Conservation (phyloP, 30 jellyfish, hydroid and myxozoan genomes). For the Aurelia aurita complex sp. Pacific region DNA sequence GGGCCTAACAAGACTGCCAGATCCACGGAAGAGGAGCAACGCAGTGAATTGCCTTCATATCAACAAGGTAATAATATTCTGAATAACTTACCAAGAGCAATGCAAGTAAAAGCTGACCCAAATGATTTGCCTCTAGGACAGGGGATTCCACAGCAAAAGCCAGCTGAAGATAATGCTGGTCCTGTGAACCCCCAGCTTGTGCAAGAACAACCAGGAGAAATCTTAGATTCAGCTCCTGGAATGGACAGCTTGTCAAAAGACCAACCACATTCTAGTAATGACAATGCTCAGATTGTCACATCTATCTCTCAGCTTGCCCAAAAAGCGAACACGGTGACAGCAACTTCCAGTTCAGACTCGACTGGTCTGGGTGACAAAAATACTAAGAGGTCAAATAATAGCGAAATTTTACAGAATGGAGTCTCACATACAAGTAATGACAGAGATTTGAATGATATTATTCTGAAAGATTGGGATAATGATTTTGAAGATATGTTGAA, state of each 20-base stretch:
- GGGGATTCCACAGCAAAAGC: conserved; percentile 11
- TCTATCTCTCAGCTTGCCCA: conserved; percentile 7
- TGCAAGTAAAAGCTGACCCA: conserved; percentile 52
- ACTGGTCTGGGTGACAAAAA: conserved; percentile 2
- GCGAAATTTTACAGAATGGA: conserved; percentile 60
- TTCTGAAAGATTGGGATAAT: conserved; percentile 70
- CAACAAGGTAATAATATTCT: conserved; percentile 42
- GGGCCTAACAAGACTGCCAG: conserved; percentile 63
- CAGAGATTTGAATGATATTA: conserved; percentile 36
- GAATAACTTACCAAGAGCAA: conserved; percentile 56
- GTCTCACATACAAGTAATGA: conserved; percentile 45
- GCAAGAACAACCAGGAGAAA: conserved; percentile 37
- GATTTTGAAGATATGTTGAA: conserved; percentile 79
- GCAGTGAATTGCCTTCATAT: conserved; percentile 42
- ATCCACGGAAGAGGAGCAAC: conserved; percentile 54
- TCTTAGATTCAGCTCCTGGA: conserved; percentile 23
- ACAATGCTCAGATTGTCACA: conserved; percentile 18
- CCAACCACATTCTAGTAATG: conserved; percentile 4
- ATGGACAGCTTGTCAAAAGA: conserved; percentile 23
- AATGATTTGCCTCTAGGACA: conserved; percentile 26
- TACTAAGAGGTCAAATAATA: not conserved
- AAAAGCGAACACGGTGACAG: not conserved
- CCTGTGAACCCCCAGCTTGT: conserved; percentile 2
- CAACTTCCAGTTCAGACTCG: conserved; percentile 26
- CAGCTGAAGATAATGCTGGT: conserved; percentile 32